Percentiles rank a stretch among this genome's conserved stretches.
Conservation (phyloP, 1,140 invertebrate species). For the Eulimnadia texana region DNA sequence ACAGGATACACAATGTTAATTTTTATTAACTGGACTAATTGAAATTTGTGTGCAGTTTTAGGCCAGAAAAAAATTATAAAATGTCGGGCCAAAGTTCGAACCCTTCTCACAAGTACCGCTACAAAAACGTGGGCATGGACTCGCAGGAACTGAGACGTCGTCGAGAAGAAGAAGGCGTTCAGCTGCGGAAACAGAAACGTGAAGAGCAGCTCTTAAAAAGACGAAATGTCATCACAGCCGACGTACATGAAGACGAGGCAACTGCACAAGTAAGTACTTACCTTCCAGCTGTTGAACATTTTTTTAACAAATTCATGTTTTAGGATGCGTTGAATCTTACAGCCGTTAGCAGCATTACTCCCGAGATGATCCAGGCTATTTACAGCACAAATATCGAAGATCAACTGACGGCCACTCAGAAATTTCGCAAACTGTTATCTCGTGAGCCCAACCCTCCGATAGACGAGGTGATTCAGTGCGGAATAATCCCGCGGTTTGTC, state of each 20-base stretch:
- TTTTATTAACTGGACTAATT: too few relatives aligned
- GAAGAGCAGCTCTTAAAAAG: conserved; percentile 85
- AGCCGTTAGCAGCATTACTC: conserved; percentile 38
- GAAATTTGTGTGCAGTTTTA: too few relatives aligned
- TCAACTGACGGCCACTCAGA: conserved; percentile 80
- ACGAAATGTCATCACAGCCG: conserved; percentile 55
- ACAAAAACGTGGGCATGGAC: conserved; percentile 87
- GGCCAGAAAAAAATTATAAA: too few relatives aligned
- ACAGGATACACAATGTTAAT: too few relatives aligned
- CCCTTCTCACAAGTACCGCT: conserved; percentile 65
- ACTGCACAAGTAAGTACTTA: background rate
- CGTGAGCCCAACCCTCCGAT: conserved; percentile 95
- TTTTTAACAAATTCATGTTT: too few relatives aligned
- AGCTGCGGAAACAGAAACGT: conserved; percentile 85
- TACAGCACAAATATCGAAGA: conserved; percentile 65
- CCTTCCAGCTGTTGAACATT: too few relatives aligned
- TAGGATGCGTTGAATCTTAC: conserved; percentile 28
- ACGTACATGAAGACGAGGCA: background rate
- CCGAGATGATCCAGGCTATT: conserved; percentile 64
- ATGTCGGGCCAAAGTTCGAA: conserved; percentile 5
- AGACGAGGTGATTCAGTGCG: conserved; percentile 93
- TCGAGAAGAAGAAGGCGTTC: conserved; percentile 90
- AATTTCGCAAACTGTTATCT: conserved; percentile 85
- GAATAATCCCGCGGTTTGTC: conserved; percentile 91
- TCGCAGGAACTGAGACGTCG: conserved; percentile 78